A percentile compares a stretch with the other conserved stretches of the same genome.
phyloP scores from a whole-genome alignment of 1,140 invertebrate species.

The Mactra quadrangularis region DNA sequence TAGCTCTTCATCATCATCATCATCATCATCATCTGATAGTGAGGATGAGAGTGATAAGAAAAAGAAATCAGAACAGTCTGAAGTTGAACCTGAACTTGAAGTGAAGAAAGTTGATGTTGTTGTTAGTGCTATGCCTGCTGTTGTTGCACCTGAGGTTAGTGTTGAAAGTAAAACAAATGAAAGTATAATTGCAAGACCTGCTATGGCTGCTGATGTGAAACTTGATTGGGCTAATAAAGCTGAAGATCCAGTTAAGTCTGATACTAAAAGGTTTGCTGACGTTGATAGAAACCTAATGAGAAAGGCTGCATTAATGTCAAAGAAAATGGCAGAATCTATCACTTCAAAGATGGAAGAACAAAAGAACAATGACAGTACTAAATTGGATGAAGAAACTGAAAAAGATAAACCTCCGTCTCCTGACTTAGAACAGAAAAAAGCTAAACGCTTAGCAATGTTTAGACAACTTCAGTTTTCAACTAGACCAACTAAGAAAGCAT shows the following conservation, averaged over 20 bases:
- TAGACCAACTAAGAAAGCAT: constrained; percentile 41
- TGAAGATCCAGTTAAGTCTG: background rate
- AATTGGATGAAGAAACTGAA: too few species aligned
- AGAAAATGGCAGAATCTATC: constrained; percentile 46
- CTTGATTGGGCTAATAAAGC: constrained; percentile 36
- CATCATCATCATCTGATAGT: constrained; percentile 26
- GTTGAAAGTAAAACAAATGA: background rate
- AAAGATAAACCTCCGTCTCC: too few species aligned
- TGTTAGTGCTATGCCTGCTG: background rate
- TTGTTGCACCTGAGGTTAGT: background rate
- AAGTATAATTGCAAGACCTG: constrained; percentile 29
- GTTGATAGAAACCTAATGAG: constrained; percentile 48
- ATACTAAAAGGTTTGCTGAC: constrained; percentile 16
- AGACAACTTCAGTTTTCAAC: constrained; percentile 48
- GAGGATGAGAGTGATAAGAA: background rate
- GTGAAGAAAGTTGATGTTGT: background rate
- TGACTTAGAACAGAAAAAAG: constrained; percentile 30
- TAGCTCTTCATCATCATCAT: background rate
- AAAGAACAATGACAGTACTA: background rate
- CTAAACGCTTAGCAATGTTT: constrained; percentile 37
- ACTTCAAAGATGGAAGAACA: constrained; percentile 37
- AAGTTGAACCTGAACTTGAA: background rate
- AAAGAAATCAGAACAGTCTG: background rate
- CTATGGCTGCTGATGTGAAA: constrained; percentile 18
- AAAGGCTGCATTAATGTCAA: constrained; percentile 53